Evolutionary conservation across 2,888 invertebrate genomes (phyloP), one percentile per base, ranked within the genome.

Genomic region (Andrena chrysosceles): DNA sequence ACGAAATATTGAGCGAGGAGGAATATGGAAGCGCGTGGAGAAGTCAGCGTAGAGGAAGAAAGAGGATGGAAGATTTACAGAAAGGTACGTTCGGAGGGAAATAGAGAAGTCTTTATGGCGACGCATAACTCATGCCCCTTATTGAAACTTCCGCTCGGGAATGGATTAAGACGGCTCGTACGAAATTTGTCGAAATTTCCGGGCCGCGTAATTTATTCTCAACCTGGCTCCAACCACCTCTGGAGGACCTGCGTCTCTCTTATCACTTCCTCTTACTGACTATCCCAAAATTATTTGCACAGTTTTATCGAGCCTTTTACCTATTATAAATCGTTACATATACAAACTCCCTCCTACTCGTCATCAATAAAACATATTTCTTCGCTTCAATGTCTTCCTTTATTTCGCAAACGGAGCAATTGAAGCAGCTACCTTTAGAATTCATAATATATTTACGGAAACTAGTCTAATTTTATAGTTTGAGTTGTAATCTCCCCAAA

Each of bases 151-250:
- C 88, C 87, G 82, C 83, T 68, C 60, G 81, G 81, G 89, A 89
- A 91, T 89, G 89, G 92, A 92, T 92, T 92, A 91, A 92, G 92
- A 92, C 88, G 83, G 89, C 77, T 90, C 81, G 83, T 81, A 86
- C 89, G 84, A 89, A 91, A 92, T 92, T 92, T 91, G 90, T 91
- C 89, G 89, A 90, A 91, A 91, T 89, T 89, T 91, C 85, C 85
- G 86, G 72, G 26, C 42, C 79, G 63, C 83, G 77, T 90, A 88
- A 91, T 89, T 91, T 87, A 90, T 91, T 89, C 81, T 31, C 63
- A 16, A 56, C 62, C 66, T 7, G 66, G 67, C 49, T 67, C 56
- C 56, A 73, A 49, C 83, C 64, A 35, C 63, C 70, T 54, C 67
- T 29, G 70, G 23, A 56, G 59, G 54, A 76, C 68, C 64, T 56